These are phyloP conservation scores for Lineus longissimus DNA, from an alignment of 1,140 invertebrate genomes.

Conservation along the genomic window DNA sequence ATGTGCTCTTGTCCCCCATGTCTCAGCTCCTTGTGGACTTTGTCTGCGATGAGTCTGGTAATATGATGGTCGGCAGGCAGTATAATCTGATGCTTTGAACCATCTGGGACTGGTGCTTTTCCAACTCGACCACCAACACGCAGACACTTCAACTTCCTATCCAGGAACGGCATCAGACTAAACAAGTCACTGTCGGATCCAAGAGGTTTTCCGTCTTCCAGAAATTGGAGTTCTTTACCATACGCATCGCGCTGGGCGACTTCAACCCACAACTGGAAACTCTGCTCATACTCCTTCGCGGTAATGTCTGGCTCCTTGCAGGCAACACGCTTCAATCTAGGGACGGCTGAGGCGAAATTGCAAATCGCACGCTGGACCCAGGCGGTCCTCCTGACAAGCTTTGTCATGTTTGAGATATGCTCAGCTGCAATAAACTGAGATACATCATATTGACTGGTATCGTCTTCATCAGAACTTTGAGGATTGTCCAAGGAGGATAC, in stretches of 20 bases:
- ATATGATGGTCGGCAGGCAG: not conserved
- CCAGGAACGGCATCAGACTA: not conserved
- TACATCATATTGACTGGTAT: no score
- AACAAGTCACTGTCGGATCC: not conserved
- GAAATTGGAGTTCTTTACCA: not conserved
- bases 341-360: not conserved
- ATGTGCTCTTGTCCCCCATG: no score
- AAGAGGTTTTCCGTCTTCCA: not conserved
- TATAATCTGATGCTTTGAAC: conserved; percentile 1
- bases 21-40: not conserved
- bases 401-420: no score
- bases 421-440: no score
- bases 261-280: not conserved
- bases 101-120: not conserved
- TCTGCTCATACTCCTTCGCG: not conserved
- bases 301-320: not conserved
- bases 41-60: not conserved
- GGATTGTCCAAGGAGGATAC: no score
- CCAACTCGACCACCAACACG: not conserved
- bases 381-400: not conserved
- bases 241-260: not conserved
- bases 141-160: not conserved
- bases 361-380: not conserved
- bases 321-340: not conserved
- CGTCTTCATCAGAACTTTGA: no score